These are phyloP conservation scores for Scaptomyza polygonia DNA, from an alignment of 2,888 invertebrate species.

Conservation along the genomic window DNA sequence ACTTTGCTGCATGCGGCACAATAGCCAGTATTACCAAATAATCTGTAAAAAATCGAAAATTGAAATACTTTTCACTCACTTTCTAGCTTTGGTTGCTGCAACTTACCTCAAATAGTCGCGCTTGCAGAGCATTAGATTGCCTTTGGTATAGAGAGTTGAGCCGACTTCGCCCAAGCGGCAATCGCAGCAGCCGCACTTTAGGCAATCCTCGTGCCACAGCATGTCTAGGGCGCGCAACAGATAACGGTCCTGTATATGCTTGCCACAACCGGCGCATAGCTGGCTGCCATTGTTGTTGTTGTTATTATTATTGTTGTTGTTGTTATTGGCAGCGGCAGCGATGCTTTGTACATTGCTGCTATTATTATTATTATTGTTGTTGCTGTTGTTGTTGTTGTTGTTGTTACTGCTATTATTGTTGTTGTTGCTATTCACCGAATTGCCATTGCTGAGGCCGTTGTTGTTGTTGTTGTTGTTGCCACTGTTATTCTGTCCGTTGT, in stretches of 20 bases:
- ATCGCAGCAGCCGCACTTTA: conserved; percentile 98
- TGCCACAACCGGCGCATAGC: conserved; percentile 97
- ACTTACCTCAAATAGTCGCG: conserved; percentile 95
- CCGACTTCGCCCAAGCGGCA: conserved; percentile 98
- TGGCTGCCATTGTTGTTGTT: conserved; percentile 85
- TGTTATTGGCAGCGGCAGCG: conserved; percentile 68
- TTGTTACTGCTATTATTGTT: conserved; percentile 55
- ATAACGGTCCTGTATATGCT: conserved; percentile 95
- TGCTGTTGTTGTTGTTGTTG: conserved; percentile 51
- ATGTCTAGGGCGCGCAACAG: conserved; percentile 96
- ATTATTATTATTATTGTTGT: conserved; percentile 49
- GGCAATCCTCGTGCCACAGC: conserved; percentile 99
- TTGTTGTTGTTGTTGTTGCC: conserved; percentile 61
- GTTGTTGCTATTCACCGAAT: conserved; percentile 57
- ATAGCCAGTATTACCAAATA: conserved; percentile 97
- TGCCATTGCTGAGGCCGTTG: conserved; percentile 66
- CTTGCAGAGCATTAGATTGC: conserved; percentile 97
- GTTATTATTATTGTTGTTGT: conserved; percentile 80
- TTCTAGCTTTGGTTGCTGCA: not conserved
- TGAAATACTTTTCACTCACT: too few relatives aligned
- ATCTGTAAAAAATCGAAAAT: too few relatives aligned
- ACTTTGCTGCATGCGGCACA: conserved; percentile 99
- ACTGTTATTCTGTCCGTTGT: conserved; percentile 55
- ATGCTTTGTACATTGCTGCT: conserved; percentile 71
- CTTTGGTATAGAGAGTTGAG: conserved; percentile 96